Percentiles rank a stretch among this genome's conserved stretches.
phyloP scores from a whole-genome alignment of 1,140 invertebrate genomes.

The Caenorhabditis inopinata region DNA sequence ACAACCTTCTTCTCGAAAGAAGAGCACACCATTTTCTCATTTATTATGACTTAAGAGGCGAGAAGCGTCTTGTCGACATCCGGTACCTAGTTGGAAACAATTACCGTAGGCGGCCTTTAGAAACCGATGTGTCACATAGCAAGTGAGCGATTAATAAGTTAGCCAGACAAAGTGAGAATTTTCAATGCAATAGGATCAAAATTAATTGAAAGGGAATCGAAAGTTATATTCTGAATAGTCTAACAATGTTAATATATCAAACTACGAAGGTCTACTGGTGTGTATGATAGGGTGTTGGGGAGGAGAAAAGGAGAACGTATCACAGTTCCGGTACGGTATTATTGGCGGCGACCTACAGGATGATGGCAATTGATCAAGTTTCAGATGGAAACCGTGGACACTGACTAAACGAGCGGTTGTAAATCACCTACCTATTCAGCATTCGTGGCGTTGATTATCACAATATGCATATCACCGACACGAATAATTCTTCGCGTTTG shows the following conservation, averaged over 20 bases:
- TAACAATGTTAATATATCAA: too few species aligned
- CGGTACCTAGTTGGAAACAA: constrained; percentile 26
- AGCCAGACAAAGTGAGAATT: constrained; percentile 9
- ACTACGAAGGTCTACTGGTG: background rate
- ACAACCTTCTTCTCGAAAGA: background rate
- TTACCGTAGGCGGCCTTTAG: background rate
- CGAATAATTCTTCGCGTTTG: background rate
- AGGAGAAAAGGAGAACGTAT: background rate
- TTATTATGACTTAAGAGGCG: constrained; percentile 18
- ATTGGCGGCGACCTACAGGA: constrained; percentile 24
- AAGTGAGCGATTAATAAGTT: constrained; percentile 21
- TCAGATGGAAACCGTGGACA: constrained; percentile 10
- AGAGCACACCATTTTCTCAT: constrained; percentile 26
- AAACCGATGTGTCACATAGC: constrained; percentile 1
- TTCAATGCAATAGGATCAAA: background rate
- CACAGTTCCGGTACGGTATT: constrained; percentile 29
- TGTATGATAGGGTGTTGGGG: background rate
- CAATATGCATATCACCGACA: constrained; percentile 21
- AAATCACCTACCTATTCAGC: constrained; percentile 12
- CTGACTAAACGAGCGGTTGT: background rate
- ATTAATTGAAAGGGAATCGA: background rate
- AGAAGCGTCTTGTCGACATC: background rate
- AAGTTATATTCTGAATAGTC: background rate
- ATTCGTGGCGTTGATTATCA: background rate
- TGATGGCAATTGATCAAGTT: constrained; percentile 25